Evolutionary conservation across 2,113 vertebrate genomes (phyloP).

Genomic region (Columba janthina): DNA sequence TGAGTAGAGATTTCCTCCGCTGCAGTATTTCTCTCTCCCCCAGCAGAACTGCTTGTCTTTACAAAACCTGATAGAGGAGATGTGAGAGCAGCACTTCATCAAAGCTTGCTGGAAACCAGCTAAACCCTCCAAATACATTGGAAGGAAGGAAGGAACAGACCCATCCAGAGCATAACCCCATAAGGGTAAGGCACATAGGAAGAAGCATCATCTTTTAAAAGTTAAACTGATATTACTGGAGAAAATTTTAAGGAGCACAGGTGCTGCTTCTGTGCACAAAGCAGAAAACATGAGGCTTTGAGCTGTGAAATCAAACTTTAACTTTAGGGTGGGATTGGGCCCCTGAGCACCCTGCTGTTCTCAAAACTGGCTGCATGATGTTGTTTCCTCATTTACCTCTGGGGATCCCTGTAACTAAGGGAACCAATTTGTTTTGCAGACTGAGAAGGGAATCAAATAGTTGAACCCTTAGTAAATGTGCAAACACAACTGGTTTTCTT

Average conservation of each 20-base stretch:
- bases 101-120: neutral
- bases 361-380: neutral
- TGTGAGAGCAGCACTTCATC: neutral
- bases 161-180: neutral
- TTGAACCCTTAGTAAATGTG: constrained; percentile 36
- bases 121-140: neutral
- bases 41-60: neutral
- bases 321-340: neutral
- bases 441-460: constrained; percentile 25
- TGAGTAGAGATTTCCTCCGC: neutral
- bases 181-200: neutral
- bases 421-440: constrained; percentile 44
- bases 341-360: neutral
- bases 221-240: neutral
- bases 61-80: neutral
- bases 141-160: neutral
- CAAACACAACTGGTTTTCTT: constrained; percentile 55
- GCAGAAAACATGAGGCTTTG: neutral
- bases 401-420: constrained; percentile 30
- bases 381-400: constrained; percentile 7
- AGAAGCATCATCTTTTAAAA: neutral
- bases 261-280: neutral
- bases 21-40: neutral
- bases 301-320: neutral
- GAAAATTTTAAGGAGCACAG: neutral